Evolutionary conservation across 30 jellyfish, hydroid and myxozoan genomes (phyloP).

Genomic region (Morbakka virulenta): DNA sequence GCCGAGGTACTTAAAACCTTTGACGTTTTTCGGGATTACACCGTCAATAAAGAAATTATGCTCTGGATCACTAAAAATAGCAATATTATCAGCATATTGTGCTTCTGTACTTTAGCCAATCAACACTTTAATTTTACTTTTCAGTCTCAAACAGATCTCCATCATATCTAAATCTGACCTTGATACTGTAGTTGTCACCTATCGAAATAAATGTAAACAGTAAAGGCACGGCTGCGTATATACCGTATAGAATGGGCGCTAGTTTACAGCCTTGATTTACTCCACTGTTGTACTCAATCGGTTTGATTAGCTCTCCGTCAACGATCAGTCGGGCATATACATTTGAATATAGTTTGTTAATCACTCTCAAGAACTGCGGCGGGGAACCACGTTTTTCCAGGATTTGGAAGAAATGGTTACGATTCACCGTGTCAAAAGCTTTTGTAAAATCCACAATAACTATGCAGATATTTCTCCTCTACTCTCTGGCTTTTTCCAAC

Average conservation of each 20-base stretch:
- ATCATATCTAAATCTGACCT: conserved; percentile 51
- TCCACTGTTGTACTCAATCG: too few species aligned
- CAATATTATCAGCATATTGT: too few species aligned
- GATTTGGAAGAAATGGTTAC: conserved; percentile 28
- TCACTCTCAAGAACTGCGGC: conserved; percentile 38
- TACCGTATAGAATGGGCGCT: too few species aligned
- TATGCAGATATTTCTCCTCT: conserved; percentile 49
- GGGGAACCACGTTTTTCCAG: conserved; percentile 54
- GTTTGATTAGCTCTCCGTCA: too few species aligned
- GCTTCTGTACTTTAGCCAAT: conserved; percentile 45
- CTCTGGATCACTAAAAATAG: too few species aligned
- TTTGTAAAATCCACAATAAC: conserved; percentile 60
- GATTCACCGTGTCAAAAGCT: conserved; percentile 68
- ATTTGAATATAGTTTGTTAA: conserved; percentile 16
- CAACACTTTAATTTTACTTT: conserved; percentile 15
- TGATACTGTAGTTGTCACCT: too few species aligned
- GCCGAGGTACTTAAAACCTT: too few species aligned
- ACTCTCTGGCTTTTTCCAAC: conserved; percentile 43
- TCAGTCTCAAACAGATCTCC: conserved; percentile 61
- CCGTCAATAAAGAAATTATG: too few species aligned
- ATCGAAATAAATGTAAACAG: conserved; percentile 31
- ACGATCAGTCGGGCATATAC: too few species aligned
- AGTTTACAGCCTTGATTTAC: too few species aligned
- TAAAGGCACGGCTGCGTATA: too few species aligned
- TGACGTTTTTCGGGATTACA: too few species aligned